Evolutionary conservation across 2,797 vertebrate genomes (phyloP).

Genomic region (Halcyon chelicuti): DNA sequence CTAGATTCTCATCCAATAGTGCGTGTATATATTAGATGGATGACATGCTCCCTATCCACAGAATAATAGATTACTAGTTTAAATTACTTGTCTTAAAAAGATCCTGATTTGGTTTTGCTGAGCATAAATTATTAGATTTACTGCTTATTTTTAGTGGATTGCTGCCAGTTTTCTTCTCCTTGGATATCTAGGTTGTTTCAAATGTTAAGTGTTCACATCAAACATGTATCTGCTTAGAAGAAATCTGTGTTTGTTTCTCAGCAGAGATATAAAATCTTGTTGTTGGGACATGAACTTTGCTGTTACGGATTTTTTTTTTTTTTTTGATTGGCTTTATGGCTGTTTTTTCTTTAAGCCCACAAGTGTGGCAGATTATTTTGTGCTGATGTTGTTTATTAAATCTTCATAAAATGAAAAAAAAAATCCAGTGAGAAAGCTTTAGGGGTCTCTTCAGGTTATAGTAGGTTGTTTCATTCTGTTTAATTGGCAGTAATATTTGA

Average conservation of each 20-base stretch:
- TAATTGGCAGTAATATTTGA: not conserved
- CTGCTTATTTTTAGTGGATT: slow-evolving; percentile 70
- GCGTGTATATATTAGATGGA: slow-evolving; percentile 39
- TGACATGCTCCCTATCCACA: slow-evolving; percentile 27
- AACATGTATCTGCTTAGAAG: slow-evolving; percentile 58
- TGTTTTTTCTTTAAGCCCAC: slow-evolving; percentile 1
- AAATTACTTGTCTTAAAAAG: slow-evolving; percentile 67
- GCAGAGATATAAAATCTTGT: slow-evolving; percentile 46
- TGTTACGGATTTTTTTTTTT: slow-evolving; percentile 33
- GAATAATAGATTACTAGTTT: slow-evolving; percentile 61
- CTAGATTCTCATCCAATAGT: slow-evolving; percentile 7
- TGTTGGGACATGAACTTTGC: slow-evolving; percentile 56
- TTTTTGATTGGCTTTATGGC: not conserved
- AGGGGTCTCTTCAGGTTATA: not conserved
- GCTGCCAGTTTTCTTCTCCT: slow-evolving; percentile 38
- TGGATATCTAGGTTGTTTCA: slow-evolving; percentile 57
- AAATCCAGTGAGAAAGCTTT: not conserved
- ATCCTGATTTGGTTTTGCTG: slow-evolving; percentile 52
- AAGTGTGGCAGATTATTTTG: not conserved
- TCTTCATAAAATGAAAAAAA: not conserved
- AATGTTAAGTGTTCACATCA: slow-evolving; percentile 33
- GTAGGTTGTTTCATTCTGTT: not conserved
- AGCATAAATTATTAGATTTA: slow-evolving; percentile 61
- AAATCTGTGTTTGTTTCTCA: slow-evolving; percentile 54
- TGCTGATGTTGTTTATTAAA: slow-evolving; percentile 9